Percentiles rank a stretch among this genome's conserved stretches.
Conservation (phyloP, 2,797 vertebrate genomes). For the Premnoplex brunnescens region DNA sequence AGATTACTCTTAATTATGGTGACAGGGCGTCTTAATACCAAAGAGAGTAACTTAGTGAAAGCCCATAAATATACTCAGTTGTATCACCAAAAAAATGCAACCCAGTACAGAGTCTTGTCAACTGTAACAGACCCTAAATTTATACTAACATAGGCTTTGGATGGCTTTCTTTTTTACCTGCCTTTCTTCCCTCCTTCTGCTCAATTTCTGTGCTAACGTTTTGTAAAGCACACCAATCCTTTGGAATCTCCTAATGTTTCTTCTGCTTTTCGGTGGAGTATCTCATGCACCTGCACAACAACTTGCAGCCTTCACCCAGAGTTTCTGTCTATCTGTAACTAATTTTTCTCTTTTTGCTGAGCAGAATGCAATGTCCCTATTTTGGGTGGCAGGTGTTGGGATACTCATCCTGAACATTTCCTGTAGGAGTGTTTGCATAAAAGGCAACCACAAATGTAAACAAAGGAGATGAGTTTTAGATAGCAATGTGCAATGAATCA, state of each 20-base stretch:
- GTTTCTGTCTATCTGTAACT: not conserved
- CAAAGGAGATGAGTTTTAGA: slow-evolving; percentile 44
- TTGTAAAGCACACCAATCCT: not conserved
- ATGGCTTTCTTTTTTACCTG: not conserved
- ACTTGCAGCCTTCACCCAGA: not conserved
- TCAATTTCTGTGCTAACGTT: not conserved
- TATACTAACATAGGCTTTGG: not conserved
- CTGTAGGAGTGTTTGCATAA: slow-evolving; percentile 40
- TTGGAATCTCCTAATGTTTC: not conserved
- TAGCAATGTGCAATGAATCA: slow-evolving; percentile 53
- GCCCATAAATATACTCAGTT: not conserved
- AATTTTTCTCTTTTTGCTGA: not conserved
- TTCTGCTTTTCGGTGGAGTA: not conserved
- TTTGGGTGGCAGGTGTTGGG: slow-evolving; percentile 19
- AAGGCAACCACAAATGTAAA: slow-evolving; percentile 35
- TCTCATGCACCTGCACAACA: not conserved
- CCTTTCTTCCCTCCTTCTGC: not conserved
- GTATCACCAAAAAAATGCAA: not conserved
- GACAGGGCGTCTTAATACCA: not conserved
- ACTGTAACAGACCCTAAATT: not conserved
- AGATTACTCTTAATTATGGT: not conserved
- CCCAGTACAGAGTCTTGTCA: not conserved
- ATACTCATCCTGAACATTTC: not conserved
- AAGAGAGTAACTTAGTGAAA: not conserved
- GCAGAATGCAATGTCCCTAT: not conserved